These are phyloP conservation scores for Rhinella marina DNA, from an alignment of 2,797 vertebrate genomes.

Conservation along the genomic window DNA sequence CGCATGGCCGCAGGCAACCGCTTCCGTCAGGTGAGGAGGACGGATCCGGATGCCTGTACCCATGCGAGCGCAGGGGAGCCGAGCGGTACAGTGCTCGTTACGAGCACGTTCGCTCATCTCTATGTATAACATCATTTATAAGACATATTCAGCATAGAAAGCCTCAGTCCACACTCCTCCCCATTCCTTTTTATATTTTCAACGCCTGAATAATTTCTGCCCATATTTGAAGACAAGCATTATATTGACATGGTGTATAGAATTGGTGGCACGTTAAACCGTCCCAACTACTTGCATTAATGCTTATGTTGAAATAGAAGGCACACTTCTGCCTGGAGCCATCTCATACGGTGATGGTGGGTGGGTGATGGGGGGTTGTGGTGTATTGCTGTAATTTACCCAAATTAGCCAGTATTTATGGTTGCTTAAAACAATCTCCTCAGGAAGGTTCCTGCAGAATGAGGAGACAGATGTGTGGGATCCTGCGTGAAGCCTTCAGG, in stretches of 20 bases:
- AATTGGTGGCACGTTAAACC: neutral
- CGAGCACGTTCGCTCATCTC: too few species aligned
- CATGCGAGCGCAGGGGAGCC: too few species aligned
- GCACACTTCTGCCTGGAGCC: slow-evolving; percentile 39
- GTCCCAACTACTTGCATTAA: slow-evolving; percentile 9
- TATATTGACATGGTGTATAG: too few species aligned
- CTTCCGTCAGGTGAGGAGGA: too few species aligned
- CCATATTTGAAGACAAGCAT: neutral
- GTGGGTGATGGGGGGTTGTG: neutral
- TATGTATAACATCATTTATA: too few species aligned
- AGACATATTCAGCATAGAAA: too few species aligned
- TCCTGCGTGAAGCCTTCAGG: slow-evolving; percentile 44
- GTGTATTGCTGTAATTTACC: slow-evolving; percentile 38
- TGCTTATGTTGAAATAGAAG: slow-evolving; percentile 20
- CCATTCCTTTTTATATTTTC: too few species aligned
- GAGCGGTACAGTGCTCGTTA: too few species aligned
- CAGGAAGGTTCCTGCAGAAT: slow-evolving; percentile 20
- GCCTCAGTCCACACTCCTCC: too few species aligned
- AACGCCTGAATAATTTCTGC: too few species aligned
- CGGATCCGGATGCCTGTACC: too few species aligned
- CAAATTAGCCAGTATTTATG: slow-evolving; percentile 56
- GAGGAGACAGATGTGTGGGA: slow-evolving; percentile 49
- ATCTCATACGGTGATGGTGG: neutral
- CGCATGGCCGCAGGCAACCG: too few species aligned
- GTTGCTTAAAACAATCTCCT: slow-evolving; percentile 24